Evolutionary conservation across 2,113 vertebrate genomes (phyloP).

Genomic region (Steatornis caripensis): DNA sequence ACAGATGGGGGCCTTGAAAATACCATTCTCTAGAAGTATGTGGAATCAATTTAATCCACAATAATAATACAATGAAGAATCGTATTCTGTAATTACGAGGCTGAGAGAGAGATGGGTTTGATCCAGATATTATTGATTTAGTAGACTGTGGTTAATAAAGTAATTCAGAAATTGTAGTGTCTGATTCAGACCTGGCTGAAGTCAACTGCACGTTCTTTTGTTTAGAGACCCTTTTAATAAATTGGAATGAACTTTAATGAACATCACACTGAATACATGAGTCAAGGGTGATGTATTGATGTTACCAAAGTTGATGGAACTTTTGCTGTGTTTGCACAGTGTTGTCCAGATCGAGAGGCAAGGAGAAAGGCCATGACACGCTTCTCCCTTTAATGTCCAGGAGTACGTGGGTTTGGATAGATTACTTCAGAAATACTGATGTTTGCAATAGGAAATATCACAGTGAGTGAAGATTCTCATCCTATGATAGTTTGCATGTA

Average conservation of each 20-base stretch:
- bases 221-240: conserved; percentile 6
- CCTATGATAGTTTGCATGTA: background rate
- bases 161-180: conserved; percentile 31
- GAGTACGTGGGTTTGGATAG: background rate
- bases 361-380: background rate
- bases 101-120: conserved; percentile 35
- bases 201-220: background rate
- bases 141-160: conserved; percentile 7
- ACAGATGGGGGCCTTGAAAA: conserved; percentile 42
- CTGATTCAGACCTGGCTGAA: conserved; percentile 2
- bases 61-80: conserved; percentile 23
- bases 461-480: background rate
- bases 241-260: conserved; percentile 38
- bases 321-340: background rate
- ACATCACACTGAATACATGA: background rate
- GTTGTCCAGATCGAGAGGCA: background rate
- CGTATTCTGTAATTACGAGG: conserved; percentile 21
- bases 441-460: background rate
- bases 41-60: conserved; percentile 53
- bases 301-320: background rate
- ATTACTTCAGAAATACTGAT: background rate
- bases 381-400: background rate
- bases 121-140: conserved; percentile 52
- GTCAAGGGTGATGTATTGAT: background rate
- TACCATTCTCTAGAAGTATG: background rate